phyloP scores from a whole-genome alignment of 1,140 invertebrate species.

The Aplysia californica region DNA sequence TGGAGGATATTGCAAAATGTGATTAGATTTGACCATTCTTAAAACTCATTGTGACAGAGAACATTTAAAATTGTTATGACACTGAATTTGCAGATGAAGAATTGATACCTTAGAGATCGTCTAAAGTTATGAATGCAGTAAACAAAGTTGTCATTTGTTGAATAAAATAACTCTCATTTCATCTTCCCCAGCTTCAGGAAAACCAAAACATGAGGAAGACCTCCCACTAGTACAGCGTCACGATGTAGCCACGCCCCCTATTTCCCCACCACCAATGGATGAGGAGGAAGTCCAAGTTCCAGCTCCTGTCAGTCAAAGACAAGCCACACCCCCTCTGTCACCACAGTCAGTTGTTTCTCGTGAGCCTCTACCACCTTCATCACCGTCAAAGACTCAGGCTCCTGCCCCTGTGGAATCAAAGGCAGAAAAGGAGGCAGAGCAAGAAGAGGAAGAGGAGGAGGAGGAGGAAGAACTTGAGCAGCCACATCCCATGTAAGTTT shows the following conservation, averaged over 20 bases:
- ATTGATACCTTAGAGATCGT: no score
- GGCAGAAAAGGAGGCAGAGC: no score
- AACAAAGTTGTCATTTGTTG: neutral
- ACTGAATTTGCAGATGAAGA: no score
- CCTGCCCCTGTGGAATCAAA: no score
- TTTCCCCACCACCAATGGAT: constrained; percentile 28
- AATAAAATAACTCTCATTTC: neutral
- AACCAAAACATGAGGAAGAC: no score
- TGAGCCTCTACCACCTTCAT: neutral
- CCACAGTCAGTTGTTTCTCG: no score
- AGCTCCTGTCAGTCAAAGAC: neutral
- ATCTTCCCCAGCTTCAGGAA: neutral
- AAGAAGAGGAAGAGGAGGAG: neutral
- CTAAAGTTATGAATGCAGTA: no score
- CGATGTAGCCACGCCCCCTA: constrained; percentile 41
- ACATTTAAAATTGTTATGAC: no score
- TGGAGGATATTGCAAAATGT: no score
- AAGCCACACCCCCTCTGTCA: constrained; percentile 7
- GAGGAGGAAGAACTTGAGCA: constrained; percentile 21
- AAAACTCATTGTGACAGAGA: no score
- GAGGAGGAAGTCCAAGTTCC: constrained; percentile 15
- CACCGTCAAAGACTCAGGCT: neutral
- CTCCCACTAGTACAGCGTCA: constrained; percentile 29
- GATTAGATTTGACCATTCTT: no score
- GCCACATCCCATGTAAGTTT: constrained; percentile 19